Evolutionary conservation across 2,888 invertebrate species (phyloP).

Genomic region (Orchesella flavescens): DNA sequence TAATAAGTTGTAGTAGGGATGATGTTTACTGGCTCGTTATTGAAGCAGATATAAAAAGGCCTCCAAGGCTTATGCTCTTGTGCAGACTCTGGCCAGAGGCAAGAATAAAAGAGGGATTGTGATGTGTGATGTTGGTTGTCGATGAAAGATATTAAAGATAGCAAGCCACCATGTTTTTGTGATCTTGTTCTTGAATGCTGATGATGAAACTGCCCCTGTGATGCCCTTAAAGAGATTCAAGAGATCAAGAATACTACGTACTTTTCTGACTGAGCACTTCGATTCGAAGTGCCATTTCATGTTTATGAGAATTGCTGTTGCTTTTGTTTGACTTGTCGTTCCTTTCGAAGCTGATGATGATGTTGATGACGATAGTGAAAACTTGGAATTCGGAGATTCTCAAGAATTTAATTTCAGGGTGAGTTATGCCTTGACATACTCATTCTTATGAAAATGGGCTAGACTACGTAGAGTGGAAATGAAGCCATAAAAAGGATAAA

Average conservation of each 20-base stretch:
- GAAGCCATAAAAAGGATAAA: background rate
- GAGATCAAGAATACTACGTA: background rate
- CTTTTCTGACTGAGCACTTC: too few relatives aligned
- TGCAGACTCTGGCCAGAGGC: conserved; percentile 44
- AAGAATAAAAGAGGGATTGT: background rate
- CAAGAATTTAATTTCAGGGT: background rate
- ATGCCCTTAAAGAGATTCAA: conserved; percentile 42
- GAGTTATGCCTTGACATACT: background rate
- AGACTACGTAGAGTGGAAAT: background rate
- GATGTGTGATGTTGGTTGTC: background rate
- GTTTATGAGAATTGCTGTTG: background rate
- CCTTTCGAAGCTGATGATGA: background rate
- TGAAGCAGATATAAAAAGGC: conserved; percentile 43
- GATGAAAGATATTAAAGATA: conserved; percentile 13
- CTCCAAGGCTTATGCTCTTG: conserved; percentile 46
- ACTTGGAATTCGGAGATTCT: background rate
- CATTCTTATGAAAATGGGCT: background rate
- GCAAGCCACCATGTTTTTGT: conserved; percentile 26
- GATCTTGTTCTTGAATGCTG: conserved; percentile 47
- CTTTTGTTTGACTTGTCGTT: background rate
- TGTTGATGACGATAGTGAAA: background rate
- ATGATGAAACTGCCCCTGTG: conserved; percentile 52
- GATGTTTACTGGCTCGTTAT: conserved; percentile 4
- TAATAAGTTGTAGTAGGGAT: too few relatives aligned
- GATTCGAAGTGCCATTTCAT: too few relatives aligned